phyloP scores from a whole-genome alignment of 2,113 vertebrate species.

The Corythornis cristatus region DNA sequence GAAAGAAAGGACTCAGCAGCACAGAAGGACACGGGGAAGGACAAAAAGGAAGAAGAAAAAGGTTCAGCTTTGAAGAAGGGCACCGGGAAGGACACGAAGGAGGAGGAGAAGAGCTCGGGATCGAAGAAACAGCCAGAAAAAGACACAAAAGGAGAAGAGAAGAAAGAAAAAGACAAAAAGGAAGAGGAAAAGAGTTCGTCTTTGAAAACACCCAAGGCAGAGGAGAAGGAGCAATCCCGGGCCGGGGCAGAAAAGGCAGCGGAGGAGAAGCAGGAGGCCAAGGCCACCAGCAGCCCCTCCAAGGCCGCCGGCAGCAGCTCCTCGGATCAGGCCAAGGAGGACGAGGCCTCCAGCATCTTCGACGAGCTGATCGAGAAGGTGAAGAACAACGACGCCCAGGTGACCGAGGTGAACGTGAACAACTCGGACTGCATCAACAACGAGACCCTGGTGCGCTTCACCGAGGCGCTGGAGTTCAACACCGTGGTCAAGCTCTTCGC shows the following conservation, averaged over 20 bases:
- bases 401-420: conserved; percentile 91
- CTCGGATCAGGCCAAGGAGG: conserved; percentile 66
- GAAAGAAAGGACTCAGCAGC: not conserved
- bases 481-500: conserved; percentile 85
- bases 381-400: conserved; percentile 81
- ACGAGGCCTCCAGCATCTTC: conserved; percentile 88
- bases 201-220: conserved; percentile 2
- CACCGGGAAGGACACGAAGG: conserved; percentile 32
- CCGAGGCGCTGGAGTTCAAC: conserved; percentile 90
- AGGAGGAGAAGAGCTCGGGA: conserved; percentile 18
- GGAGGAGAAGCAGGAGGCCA: conserved; percentile 3
- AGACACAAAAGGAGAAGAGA: conserved; percentile 35
- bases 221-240: not conserved
- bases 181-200: conserved; percentile 50
- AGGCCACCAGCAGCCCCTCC: conserved; percentile 15
- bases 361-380: conserved; percentile 91
- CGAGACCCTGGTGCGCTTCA: conserved; percentile 91
- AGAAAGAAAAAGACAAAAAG: conserved; percentile 55
- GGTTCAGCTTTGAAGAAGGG: not conserved
- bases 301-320: not conserved
- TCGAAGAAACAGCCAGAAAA: conserved; percentile 10
- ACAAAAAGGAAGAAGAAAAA: conserved; percentile 49
- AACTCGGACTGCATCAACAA: conserved; percentile 95
- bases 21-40: not conserved
- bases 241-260: not conserved